Evolutionary conservation across 2,888 invertebrate species (phyloP).

Genomic region (Bugula neritina): DNA sequence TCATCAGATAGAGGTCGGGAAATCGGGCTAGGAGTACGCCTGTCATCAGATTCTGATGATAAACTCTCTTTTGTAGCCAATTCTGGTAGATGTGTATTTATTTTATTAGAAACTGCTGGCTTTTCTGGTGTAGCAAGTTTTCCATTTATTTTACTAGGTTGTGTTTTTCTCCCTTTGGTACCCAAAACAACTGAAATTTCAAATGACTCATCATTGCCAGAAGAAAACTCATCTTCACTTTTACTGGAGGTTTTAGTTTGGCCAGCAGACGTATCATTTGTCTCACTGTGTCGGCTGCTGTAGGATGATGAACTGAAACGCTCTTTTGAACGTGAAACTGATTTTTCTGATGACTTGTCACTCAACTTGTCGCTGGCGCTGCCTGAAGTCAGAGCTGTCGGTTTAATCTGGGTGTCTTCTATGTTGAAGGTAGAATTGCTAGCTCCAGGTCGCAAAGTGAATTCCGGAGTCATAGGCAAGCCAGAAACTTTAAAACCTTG

Average conservation of each 20-base stretch:
- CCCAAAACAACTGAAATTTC: background rate
- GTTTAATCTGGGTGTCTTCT: background rate
- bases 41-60: background rate
- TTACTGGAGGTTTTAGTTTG: too few relatives aligned
- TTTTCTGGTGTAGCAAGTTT: background rate
- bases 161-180: background rate
- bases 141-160: background rate
- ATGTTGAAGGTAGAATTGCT: constrained; percentile 5
- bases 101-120: background rate
- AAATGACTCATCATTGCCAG: background rate
- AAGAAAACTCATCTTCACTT: background rate
- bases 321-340: background rate
- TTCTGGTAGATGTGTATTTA: background rate
- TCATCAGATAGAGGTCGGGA: background rate
- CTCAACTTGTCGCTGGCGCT: background rate
- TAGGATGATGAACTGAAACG: background rate
- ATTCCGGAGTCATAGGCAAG: background rate
- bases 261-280: background rate
- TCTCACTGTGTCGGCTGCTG: background rate
- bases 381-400: too few relatives aligned
- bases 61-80: background rate
- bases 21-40: background rate
- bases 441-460: constrained; percentile 4
- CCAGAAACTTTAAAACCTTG: background rate
- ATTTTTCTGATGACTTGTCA: background rate